Conservation (phyloP, 2,888 invertebrate genomes). For the Tenthredo distinguenda region DNA sequence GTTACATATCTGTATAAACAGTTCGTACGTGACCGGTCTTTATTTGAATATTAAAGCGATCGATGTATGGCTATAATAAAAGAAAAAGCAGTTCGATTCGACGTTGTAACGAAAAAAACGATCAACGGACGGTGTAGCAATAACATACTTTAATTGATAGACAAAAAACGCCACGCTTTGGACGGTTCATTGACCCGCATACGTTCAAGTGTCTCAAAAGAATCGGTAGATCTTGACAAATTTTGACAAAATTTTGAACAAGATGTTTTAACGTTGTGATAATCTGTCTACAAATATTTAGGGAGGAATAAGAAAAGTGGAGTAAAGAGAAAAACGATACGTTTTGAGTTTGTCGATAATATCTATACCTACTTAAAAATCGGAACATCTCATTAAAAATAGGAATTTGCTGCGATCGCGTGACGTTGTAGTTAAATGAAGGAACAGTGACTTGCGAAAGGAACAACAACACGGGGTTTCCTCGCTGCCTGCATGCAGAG, state of each 20-base stretch:
- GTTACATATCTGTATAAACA: neutral
- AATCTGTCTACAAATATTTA: neutral
- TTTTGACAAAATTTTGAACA: no score
- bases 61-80: neutral
- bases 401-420: constrained; percentile 13
- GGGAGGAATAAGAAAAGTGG: neutral
- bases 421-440: neutral
- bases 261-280: no score
- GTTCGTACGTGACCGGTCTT: constrained; percentile 4
- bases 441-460: constrained; percentile 10
- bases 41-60: neutral
- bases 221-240: no score
- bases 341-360: no score
- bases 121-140: neutral
- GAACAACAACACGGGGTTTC: neutral
- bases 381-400: neutral
- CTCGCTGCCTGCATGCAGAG: neutral
- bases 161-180: neutral
- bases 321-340: neutral
- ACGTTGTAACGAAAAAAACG: neutral
- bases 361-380: neutral
- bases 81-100: neutral
- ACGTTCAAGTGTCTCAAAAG: no score
- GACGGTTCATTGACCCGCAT: no score
- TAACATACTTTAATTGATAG: neutral